Percentiles rank a stretch among this genome's conserved stretches.
Conservation (phyloP, 2,888 invertebrate species). For the Lithophane semibrunnea region DNA sequence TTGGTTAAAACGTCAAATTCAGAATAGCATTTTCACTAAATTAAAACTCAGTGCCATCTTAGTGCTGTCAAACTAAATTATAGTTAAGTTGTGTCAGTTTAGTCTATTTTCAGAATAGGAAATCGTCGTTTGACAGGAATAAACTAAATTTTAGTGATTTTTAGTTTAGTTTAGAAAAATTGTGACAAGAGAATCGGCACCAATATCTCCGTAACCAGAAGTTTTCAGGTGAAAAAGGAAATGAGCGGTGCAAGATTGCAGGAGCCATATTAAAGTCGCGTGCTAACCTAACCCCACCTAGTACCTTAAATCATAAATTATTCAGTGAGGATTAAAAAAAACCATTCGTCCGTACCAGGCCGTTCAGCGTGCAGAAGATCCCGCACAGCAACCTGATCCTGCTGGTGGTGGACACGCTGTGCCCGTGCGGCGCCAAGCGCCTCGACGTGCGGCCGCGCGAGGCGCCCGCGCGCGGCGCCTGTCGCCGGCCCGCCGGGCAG, state of each 20-base stretch:
- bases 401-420: constrained; percentile 96
- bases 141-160: no score
- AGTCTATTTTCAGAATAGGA: no score
- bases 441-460: constrained; percentile 95
- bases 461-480: constrained; percentile 88
- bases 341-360: constrained; percentile 86
- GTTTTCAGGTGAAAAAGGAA: background rate
- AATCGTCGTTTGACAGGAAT: no score
- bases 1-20: no score
- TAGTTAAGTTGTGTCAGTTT: no score
- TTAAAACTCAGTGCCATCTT: no score
- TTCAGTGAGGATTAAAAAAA: background rate
- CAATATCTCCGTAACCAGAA: background rate
- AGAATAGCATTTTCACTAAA: no score
- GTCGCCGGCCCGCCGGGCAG: constrained; percentile 91
- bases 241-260: background rate
- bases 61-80: no score
- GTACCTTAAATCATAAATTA: background rate
- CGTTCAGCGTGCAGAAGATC: constrained; percentile 97
- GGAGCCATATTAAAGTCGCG: background rate
- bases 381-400: constrained; percentile 97
- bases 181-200: no score
- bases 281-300: no score
- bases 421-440: constrained; percentile 96
- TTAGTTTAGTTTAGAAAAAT: no score